phyloP scores from a whole-genome alignment of 1,140 invertebrate genomes.

The Pachyrhynchus sulphureomaculatus region DNA sequence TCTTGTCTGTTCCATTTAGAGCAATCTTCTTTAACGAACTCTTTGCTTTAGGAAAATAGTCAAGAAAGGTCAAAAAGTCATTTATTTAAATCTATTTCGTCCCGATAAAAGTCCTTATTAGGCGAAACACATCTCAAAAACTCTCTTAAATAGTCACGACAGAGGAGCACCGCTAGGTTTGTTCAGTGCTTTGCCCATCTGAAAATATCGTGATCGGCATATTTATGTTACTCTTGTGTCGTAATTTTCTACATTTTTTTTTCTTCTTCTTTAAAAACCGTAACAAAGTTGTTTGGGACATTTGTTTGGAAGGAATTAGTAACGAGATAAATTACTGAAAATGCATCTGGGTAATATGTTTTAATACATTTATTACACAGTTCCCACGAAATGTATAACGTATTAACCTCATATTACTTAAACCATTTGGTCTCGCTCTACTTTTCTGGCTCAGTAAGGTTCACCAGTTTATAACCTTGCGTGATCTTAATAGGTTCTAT shows the following conservation, averaged over 20 bases:
- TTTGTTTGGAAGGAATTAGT: background rate
- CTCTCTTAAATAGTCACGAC: constrained; percentile 31
- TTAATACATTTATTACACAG: too few species aligned
- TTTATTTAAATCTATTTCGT: constrained; percentile 29
- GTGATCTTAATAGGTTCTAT: too few species aligned
- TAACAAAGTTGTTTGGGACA: constrained; percentile 5
- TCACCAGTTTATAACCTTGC: too few species aligned
- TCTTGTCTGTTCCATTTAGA: constrained; percentile 6
- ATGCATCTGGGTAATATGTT: too few species aligned
- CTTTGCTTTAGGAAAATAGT: constrained; percentile 13
- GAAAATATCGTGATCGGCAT: constrained; percentile 26
- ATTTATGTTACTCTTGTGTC: constrained; percentile 25
- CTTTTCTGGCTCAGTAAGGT: too few species aligned
- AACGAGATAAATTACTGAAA: too few species aligned
- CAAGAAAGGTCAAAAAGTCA: constrained; percentile 30
- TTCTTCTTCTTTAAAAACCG: constrained; percentile 15
- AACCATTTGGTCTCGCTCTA: too few species aligned
- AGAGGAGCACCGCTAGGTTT: constrained; percentile 15
- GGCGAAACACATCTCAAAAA: constrained; percentile 28
- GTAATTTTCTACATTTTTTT: constrained; percentile 25
- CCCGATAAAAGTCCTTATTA: constrained; percentile 28
- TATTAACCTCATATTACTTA: too few species aligned
- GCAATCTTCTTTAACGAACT: constrained; percentile 12
- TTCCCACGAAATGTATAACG: too few species aligned
- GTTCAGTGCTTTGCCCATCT: constrained; percentile 19